Evolutionary conservation across 2,797 vertebrate species (phyloP).

Genomic region (Trachurus trachurus): DNA sequence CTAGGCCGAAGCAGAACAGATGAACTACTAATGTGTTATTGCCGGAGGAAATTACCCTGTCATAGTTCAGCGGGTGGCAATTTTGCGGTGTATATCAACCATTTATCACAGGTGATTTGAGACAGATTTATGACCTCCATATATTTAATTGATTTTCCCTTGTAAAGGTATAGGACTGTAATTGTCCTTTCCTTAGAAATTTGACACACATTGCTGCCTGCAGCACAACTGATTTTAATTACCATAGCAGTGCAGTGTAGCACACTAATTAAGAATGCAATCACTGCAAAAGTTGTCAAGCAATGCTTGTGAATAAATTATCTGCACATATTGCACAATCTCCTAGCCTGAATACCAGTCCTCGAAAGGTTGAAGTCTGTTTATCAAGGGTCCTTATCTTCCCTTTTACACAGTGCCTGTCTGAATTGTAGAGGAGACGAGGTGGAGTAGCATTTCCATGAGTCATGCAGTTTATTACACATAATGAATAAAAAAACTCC

Average conservation of each 20-base stretch:
- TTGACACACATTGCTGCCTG: not conserved
- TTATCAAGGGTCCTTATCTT: constrained; percentile 33
- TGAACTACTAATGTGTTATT: constrained; percentile 4
- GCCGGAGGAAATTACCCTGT: not conserved
- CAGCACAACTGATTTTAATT: not conserved
- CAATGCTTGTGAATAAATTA: not conserved
- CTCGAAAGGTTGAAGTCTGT: constrained; percentile 1
- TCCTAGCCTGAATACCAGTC: not conserved
- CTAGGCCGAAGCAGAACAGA: constrained; percentile 21
- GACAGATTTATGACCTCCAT: not conserved
- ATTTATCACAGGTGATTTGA: constrained; percentile 12
- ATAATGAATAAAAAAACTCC: constrained; percentile 6
- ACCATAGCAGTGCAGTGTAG: not conserved
- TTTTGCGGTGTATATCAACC: not conserved
- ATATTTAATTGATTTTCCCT: not conserved
- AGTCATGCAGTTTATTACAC: constrained; percentile 57
- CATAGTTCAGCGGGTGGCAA: not conserved
- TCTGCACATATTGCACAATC: not conserved
- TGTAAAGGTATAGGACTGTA: too few relatives aligned
- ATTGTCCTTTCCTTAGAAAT: too few relatives aligned
- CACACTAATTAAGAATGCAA: not conserved
- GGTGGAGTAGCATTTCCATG: constrained; percentile 61
- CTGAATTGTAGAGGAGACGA: not conserved
- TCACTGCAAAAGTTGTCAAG: not conserved
- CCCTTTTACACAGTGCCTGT: constrained; percentile 7